Conservation (phyloP, 2,888 invertebrate genomes). For the Luperina testacea region DNA sequence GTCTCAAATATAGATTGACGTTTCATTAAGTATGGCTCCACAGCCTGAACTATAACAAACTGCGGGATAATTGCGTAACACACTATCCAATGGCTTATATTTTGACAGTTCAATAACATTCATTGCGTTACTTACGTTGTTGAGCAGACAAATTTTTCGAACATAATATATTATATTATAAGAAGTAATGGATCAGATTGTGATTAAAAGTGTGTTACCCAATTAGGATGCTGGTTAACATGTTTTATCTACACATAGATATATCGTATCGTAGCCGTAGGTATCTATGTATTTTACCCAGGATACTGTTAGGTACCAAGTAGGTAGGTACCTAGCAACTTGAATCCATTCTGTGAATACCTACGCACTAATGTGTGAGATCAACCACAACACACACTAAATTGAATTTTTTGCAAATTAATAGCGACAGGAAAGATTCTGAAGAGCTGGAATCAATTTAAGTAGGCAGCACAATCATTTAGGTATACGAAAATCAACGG, state of each 20-base stretch:
- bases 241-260: neutral
- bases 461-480: neutral
- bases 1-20: too few species aligned
- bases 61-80: neutral
- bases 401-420: conserved; percentile 27
- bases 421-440: conserved; percentile 30
- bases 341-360: neutral
- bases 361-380: neutral
- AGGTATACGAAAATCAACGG: neutral
- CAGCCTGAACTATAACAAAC: neutral
- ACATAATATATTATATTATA: too few species aligned
- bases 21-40: neutral
- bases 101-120: too few species aligned
- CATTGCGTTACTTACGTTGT: too few species aligned
- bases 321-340: neutral
- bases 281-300: neutral
- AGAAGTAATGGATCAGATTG: too few species aligned
- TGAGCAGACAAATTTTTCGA: too few species aligned
- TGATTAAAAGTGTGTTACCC: too few species aligned
- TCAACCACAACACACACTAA: conserved; percentile 19
- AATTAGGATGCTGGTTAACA: too few species aligned
- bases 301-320: neutral
- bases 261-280: neutral
- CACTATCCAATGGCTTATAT: too few species aligned
- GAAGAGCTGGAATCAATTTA: conserved; percentile 27